A percentile compares a stretch with the other conserved stretches of the same genome.
Conservation (phyloP, 2,113 vertebrate genomes). For the Turdus rufiventris region DNA sequence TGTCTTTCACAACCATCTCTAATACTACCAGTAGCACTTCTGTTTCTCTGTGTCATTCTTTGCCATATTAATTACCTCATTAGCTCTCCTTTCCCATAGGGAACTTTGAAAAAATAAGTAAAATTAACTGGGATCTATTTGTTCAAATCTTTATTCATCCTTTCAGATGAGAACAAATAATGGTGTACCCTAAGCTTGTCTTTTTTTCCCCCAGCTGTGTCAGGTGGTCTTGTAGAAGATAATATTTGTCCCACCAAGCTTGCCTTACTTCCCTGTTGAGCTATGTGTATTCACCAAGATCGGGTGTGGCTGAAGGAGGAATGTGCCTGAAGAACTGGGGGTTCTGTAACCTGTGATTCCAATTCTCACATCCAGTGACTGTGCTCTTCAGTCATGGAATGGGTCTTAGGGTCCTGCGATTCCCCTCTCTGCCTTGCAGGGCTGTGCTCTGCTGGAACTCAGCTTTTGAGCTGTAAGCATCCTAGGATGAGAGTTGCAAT, state of each 20-base stretch:
- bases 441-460: not conserved
- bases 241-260: not conserved
- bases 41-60: not conserved
- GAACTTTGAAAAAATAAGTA: not conserved
- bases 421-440: not conserved
- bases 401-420: fast-evolving
- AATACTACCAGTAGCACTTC: not conserved
- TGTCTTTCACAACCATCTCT: not conserved
- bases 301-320: not conserved
- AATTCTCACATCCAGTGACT: not conserved
- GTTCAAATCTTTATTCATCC: not conserved
- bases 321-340: not conserved
- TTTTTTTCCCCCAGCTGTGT: not conserved
- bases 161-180: not conserved
- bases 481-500: not conserved
- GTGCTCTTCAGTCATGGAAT: not conserved
- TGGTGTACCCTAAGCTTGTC: not conserved
- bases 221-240: not conserved
- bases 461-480: not conserved
- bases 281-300: not conserved
- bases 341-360: not conserved
- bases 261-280: not conserved
- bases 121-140: not conserved
- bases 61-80: not conserved
- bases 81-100: not conserved